Conservation (phyloP, 1,140 invertebrate genomes). For the Eriosoma lanigerum region DNA sequence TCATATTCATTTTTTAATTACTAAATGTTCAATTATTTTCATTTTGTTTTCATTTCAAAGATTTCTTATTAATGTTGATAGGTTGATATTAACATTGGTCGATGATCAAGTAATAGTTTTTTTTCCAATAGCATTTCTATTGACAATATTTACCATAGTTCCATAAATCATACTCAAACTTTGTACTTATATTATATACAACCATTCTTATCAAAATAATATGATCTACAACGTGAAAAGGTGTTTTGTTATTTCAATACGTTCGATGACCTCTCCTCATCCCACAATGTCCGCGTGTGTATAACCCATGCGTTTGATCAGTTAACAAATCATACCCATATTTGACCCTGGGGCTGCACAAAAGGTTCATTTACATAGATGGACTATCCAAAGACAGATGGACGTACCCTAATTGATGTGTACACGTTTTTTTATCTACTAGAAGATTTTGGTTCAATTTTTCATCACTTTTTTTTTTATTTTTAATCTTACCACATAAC, state of each 20-base stretch:
- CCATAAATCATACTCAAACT: neutral
- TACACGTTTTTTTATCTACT: slow-evolving; percentile 30
- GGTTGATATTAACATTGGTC: too few relatives aligned
- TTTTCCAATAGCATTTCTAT: neutral
- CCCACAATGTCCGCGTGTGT: neutral
- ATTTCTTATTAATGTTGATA: too few relatives aligned
- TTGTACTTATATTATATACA: neutral
- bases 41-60: too few relatives aligned
- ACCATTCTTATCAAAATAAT: slow-evolving; percentile 17
- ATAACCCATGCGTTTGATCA: slow-evolving; percentile 23
- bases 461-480: slow-evolving; percentile 24
- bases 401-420: slow-evolving; percentile 45
- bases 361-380: slow-evolving; percentile 50
- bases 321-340: slow-evolving; percentile 48
- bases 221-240: slow-evolving; percentile 27
- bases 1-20: too few relatives aligned
- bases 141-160: neutral
- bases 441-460: slow-evolving; percentile 40
- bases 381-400: slow-evolving; percentile 47
- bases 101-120: neutral
- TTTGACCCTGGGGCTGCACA: slow-evolving; percentile 41
- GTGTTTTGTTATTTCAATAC: slow-evolving; percentile 47
- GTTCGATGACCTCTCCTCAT: slow-evolving; percentile 39
- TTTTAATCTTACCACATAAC: neutral
- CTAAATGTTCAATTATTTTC: too few relatives aligned